phyloP scores from a whole-genome alignment of 1,140 invertebrate species.

The Belonocnema kinseyi region DNA sequence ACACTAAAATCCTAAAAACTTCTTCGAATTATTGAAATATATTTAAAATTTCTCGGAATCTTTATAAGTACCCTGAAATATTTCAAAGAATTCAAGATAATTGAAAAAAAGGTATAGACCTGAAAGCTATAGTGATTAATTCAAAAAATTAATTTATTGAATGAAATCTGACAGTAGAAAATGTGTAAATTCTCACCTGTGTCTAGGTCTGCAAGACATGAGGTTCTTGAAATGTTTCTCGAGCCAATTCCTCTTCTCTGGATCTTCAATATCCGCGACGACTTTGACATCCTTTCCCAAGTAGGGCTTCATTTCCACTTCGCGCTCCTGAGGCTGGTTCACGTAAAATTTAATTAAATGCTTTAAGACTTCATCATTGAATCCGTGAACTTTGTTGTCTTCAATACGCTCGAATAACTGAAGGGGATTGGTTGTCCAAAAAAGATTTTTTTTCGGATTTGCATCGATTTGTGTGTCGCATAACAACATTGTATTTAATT shows the following conservation, averaged over 20 bases:
- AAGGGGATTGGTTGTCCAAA: constrained; percentile 84
- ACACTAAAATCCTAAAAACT: too few species aligned
- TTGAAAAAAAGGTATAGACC: too few species aligned
- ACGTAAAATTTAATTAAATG: constrained; percentile 85
- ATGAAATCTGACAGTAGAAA: too few species aligned
- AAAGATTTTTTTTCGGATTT: constrained; percentile 87
- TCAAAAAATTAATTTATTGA: too few species aligned
- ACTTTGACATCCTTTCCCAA: constrained; percentile 78
- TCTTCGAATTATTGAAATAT: too few species aligned
- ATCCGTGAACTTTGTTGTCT: constrained; percentile 82
- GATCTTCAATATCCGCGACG: constrained; percentile 82
- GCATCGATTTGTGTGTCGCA: constrained; percentile 77
- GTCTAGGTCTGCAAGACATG: constrained; percentile 79
- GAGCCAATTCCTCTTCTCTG: constrained; percentile 81
- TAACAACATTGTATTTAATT: constrained; percentile 89
- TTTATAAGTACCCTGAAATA: too few species aligned
- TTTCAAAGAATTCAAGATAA: too few species aligned
- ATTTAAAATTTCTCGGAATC: too few species aligned
- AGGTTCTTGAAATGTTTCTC: constrained; percentile 83
- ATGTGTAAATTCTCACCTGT: constrained; percentile 60
- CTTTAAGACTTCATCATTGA: constrained; percentile 89
- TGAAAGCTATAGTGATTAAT: too few species aligned
- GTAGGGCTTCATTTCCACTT: constrained; percentile 84
- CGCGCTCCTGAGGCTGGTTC: constrained; percentile 80
- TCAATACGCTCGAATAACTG: constrained; percentile 87